A percentile compares a stretch with the other conserved stretches of the same genome.
phyloP scores from a whole-genome alignment of 2,113 vertebrate species.

The Macrotus californicus region DNA sequence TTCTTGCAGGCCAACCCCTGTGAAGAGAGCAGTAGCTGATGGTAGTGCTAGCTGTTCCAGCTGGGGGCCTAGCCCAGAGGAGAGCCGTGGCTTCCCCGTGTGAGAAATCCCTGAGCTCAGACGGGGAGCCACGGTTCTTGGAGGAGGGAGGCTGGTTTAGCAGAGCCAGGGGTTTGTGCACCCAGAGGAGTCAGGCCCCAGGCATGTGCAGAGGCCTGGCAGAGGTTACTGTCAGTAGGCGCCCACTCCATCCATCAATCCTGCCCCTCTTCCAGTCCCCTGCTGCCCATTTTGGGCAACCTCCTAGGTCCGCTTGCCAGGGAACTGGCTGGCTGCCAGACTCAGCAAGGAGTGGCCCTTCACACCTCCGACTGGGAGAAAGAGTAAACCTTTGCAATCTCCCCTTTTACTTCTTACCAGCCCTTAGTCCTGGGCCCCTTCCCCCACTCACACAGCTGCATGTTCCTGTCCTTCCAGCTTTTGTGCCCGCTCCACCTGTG shows the following conservation, averaged over 20 bases:
- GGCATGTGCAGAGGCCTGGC: neutral
- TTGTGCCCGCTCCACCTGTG: conserved; percentile 94
- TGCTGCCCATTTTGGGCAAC: neutral
- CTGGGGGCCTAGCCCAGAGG: neutral
- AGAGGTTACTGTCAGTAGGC: neutral
- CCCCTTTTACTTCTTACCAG: neutral
- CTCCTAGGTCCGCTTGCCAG: neutral
- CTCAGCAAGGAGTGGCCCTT: neutral
- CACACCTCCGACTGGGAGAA: neutral
- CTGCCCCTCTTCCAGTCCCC: neutral
- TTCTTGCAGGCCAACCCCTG: neutral
- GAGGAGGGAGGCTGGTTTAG: neutral
- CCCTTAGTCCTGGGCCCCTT: neutral
- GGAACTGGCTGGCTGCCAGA: neutral
- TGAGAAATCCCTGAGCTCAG: neutral
- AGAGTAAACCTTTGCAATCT: neutral
- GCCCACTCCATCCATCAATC: neutral
- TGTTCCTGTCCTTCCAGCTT: conserved; percentile 79
- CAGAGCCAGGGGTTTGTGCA: neutral
- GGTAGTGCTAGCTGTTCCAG: neutral
- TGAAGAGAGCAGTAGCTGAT: neutral
- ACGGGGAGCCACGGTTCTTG: neutral
- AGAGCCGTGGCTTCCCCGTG: neutral
- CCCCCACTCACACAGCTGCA: neutral
- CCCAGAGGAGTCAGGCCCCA: neutral